These are phyloP conservation scores for Yponomeuta cagnagella DNA, from an alignment of 2,888 invertebrate species.

Conservation along the genomic window DNA sequence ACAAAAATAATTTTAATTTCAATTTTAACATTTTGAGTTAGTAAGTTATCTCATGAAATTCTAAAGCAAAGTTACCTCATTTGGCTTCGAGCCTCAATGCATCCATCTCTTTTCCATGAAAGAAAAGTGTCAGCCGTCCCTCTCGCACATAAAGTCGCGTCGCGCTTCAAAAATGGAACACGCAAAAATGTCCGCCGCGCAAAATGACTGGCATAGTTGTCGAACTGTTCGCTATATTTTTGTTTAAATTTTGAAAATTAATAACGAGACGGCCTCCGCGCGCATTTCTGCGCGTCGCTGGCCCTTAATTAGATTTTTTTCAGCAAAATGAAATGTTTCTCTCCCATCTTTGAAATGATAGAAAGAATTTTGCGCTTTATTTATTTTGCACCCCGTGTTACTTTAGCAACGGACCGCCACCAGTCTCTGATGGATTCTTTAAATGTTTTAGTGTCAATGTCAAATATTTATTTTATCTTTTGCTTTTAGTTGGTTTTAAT, in stretches of 20 bases:
- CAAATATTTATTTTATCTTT: neutral
- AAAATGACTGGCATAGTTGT: conserved; percentile 59
- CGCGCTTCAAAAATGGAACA: conserved; percentile 40
- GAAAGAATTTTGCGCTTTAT: conserved; percentile 10
- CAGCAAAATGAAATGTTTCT: conserved; percentile 48
- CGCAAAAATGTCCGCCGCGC: conserved; percentile 52
- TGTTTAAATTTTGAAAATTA: conserved; percentile 72
- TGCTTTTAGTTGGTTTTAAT: neutral
- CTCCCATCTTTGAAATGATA: conserved; percentile 24
- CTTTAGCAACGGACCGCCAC: neutral
- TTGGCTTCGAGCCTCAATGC: neutral
- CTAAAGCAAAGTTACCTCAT: neutral
- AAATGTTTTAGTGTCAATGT: neutral
- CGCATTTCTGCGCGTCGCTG: conserved; percentile 48
- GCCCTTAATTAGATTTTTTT: conserved; percentile 69
- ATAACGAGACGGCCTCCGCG: conserved; percentile 44
- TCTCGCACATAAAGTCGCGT: conserved; percentile 8
- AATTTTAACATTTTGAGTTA: neutral
- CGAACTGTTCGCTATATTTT: conserved; percentile 53
- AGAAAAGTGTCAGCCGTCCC: conserved; percentile 17
- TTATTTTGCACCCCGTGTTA: neutral
- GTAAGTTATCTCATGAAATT: neutral
- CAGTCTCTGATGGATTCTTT: neutral
- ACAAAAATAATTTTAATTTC: too few species aligned
- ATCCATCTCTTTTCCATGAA: conserved; percentile 18